Evolutionary conservation across 1,140 invertebrate genomes (phyloP).

Genomic region (Aphis gossypii): DNA sequence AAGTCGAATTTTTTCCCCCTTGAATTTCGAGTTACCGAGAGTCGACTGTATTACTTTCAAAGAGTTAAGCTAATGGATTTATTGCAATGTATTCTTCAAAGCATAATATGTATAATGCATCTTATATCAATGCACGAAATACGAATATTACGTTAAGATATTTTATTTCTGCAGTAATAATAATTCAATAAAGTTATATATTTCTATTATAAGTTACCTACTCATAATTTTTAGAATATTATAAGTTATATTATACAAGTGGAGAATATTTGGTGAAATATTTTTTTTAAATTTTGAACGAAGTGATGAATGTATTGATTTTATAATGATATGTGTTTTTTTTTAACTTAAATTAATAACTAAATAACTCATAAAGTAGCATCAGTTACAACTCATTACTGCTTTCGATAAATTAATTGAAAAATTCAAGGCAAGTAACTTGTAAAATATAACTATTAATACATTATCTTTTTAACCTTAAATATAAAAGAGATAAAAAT

Average conservation of each 20-base stretch:
- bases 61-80: too few species aligned
- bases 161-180: background rate
- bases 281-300: background rate
- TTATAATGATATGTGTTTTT: too few species aligned
- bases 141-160: background rate
- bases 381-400: background rate
- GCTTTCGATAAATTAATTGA: background rate
- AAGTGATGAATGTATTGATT: too few species aligned
- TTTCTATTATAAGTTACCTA: background rate
- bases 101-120: background rate
- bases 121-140: background rate
- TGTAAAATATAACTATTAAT: background rate
- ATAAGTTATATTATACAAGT: background rate
- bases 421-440: conserved; percentile 18
- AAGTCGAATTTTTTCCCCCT: too few species aligned
- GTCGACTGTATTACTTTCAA: too few species aligned
- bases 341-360: too few species aligned
- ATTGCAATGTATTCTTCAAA: background rate
- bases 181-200: background rate
- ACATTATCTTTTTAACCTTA: background rate
- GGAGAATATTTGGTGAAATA: background rate
- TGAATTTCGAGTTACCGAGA: too few species aligned
- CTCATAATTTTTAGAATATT: background rate
- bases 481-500: background rate
- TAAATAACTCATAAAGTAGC: background rate